Base-by-base conservation (phyloP, 2,113 vertebrate genomes). In the Dasyornis broadbenti region DNA sequence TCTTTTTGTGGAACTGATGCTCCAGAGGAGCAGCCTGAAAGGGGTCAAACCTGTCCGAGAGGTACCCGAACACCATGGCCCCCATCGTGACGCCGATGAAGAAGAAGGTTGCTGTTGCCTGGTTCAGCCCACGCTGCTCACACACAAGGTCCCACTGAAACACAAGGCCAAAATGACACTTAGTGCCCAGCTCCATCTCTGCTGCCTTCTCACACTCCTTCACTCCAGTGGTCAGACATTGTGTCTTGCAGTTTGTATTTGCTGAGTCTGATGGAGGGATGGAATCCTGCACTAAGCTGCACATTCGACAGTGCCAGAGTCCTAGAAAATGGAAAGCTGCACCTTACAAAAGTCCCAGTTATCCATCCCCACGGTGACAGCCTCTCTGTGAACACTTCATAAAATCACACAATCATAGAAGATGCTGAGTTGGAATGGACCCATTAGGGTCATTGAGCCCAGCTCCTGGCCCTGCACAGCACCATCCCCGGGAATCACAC, bases 111-210 rank as follows among this genome's bases (percentile, higher is more conserved):
- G 98, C 98, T 1, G 97, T 96, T 1, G 97, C 97, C 86, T 98
- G 98, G 92, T 98, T 99, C 96, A 99, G 96, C 77, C 98, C 96
- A n/a, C 98, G 99, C 71, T 92, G 98, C 82, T 98, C 96, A 15
- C 99, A 99, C 81, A 99, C 98, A 1, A 99, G 98, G 95, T 99
- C 98, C 99, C 99, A 99, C 99, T 99, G 97, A 54, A 96, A 96
- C 78, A 91, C 53, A 96, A 83, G 65, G 40, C 24, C 81, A 64
- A 47, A 82, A 33, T 4, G 17, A 75, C 45, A 30, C 39, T 92
- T 6, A 79, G 53, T 31, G 57, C 57, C 65, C 35, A 7, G 13
- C 14, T 40, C 71, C 14, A 60, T 1, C 39, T 24, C 64, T 23
- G 44, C 10, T 72, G 33, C 28, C 76, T 26, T 26, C 60, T 73